Evolutionary conservation across 2,888 invertebrate species (phyloP), one percentile per base, ranked within the genome.

Genomic region (Parnassius mnemosyne): DNA sequence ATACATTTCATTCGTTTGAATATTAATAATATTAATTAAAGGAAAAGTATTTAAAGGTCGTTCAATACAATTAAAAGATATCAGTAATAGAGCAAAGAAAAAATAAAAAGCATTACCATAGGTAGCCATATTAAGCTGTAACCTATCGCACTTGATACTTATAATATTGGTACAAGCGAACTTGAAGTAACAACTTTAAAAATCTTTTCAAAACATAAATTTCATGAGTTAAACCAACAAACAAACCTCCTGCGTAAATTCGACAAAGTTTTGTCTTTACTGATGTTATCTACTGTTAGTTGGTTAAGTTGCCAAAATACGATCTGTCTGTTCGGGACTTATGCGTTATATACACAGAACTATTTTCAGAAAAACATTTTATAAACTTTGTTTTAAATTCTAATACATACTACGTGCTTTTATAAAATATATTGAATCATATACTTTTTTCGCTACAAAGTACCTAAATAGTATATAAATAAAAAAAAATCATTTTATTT

Each of bases 201-300:
- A 34, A 34, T 34, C 34, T 34, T 34, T 20, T 34, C 34, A 7
- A 34, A 34, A 34, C 34, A 34, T 56, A 51, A 61, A 61, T 61
- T 61, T n/a, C 12, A 56, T 25, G n/a, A 56, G 51, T 13, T 43
- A 46, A 46, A 41, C 55, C 51, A 61, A 52, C 51, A 46, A 56
- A 56, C 43, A 44, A 34, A 55, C 55, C 50, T 43, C 51, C 10
- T 44, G 11, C 16, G 52, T 56, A 61, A 52, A 61, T 56, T 55
- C 11, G 13, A 42, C 49, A 50, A 60, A 55, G 25, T 60, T 60
- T 54, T 25, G 53, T 10, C 59, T 57, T 52, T 43, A 12, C 60
- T n/a, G 10, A 49, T 41, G 16, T 41, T 49, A 41, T 47, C 46
- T 20, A 60, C n/a, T 41, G 60, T 25, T 56, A 16, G 25, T 53